phyloP scores from a whole-genome alignment of 2,797 vertebrate species.

The Borostomias antarcticus region DNA sequence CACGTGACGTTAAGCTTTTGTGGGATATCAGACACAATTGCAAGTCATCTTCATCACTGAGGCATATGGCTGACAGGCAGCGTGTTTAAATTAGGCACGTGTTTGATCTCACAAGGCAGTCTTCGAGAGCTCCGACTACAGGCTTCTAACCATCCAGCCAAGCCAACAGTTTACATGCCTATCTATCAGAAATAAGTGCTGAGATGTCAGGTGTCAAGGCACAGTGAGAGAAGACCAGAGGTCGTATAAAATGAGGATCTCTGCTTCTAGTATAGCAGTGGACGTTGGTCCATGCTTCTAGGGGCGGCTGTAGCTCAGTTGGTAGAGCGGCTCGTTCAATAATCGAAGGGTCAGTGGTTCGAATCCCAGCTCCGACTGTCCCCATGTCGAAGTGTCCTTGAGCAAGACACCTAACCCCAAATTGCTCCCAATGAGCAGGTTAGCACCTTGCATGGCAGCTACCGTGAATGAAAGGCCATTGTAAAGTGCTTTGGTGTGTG shows the following conservation, averaged over 20 bases:
- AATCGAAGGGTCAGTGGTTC: too few relatives aligned
- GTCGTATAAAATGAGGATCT: background rate
- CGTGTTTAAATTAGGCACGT: conserved; percentile 4
- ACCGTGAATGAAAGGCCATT: too few relatives aligned
- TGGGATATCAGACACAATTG: conserved; percentile 19
- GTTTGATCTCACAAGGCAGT: conserved; percentile 16
- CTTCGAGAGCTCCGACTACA: background rate
- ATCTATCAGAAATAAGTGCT: background rate
- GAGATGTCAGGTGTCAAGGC: background rate
- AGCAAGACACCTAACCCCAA: too few relatives aligned
- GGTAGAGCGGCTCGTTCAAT: too few relatives aligned
- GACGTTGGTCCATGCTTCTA: too few relatives aligned
- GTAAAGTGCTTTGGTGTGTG: too few relatives aligned
- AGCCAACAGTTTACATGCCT: background rate
- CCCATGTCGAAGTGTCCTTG: too few relatives aligned
- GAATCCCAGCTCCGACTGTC: too few relatives aligned
- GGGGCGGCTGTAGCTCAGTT: too few relatives aligned
- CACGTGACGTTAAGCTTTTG: background rate
- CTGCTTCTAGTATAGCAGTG: too few relatives aligned
- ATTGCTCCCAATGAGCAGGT: too few relatives aligned
- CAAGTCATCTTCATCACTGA: conserved; percentile 17
- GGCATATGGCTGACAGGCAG: conserved; percentile 30
- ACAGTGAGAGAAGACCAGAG: background rate
- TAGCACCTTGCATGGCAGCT: too few relatives aligned
- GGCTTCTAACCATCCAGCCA: background rate